Evolutionary conservation across 2,113 vertebrate species (phyloP), one percentile per base, ranked within the genome.

Genomic region (Prinia subflava): DNA sequence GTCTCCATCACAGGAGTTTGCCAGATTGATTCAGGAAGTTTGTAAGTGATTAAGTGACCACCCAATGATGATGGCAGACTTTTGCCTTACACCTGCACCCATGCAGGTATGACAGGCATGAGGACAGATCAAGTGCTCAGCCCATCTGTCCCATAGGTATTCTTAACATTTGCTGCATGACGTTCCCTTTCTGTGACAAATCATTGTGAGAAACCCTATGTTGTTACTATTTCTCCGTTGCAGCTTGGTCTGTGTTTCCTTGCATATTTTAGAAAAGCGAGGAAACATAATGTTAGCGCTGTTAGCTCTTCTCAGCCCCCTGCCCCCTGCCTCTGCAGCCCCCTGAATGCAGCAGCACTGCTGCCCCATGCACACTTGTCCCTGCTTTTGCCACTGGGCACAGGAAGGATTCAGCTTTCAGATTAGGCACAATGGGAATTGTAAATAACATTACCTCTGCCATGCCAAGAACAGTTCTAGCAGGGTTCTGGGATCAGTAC

Each of bases 181-280:
- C 13, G 5, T 65, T 70, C 49, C 19, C 37, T 57, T 81, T 87
- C 37, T 69, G 35, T 84, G n/a, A 53, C 7, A 49, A 81, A 20
- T 17, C 1, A 0, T 13, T 71, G 27, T 27, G 35, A 82, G 70
- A 87, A 94, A 69, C 4, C 39, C 39, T 9, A 59, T 0, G 0
- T 33, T 53, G 31, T 11, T 47, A 37, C 24, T 78, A 9, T 27
- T 31, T 75, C 33, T 56, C 18, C 17, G 6, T 50, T 2, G 1
- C 53, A 42, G 7, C 23, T 57, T 57, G 16, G 13, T 52, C 73
- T 1, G 0, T 77, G 18, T 44, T 28, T 71, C 60, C 33, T 11
- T 28, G 6, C 5, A 23, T 35, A 7, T 77, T 71, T 60, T 11
- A 39, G 41, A 85, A 91, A 75, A 76, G 10, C 4, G 5, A 71